Conservation (phyloP, 1,140 invertebrate species). For the Gryon sp. region DNA sequence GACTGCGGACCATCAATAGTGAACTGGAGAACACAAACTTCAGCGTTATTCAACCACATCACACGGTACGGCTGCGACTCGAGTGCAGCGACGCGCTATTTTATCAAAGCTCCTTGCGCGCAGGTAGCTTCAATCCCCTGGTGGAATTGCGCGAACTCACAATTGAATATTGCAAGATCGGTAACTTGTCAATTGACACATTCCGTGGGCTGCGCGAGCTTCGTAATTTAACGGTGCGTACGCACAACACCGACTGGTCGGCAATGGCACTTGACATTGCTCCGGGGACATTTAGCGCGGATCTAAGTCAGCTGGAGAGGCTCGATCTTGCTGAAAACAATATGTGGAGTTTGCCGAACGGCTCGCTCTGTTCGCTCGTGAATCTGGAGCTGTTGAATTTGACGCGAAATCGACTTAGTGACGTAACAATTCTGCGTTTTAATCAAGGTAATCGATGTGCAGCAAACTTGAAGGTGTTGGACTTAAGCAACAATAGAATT, state of each 20-base stretch:
- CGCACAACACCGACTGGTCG: slow-evolving; percentile 93
- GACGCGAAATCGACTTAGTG: slow-evolving; percentile 89
- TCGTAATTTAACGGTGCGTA: slow-evolving; percentile 90
- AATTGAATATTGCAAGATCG: slow-evolving; percentile 94
- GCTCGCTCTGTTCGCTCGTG: slow-evolving; percentile 88
- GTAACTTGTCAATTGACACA: slow-evolving; percentile 90
- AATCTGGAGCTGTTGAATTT: slow-evolving; percentile 89
- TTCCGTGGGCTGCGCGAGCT: slow-evolving; percentile 90
- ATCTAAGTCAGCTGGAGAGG: slow-evolving; percentile 86
- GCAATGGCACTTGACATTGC: slow-evolving; percentile 90
- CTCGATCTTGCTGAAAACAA: slow-evolving; percentile 93
- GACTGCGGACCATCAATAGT: slow-evolving; percentile 91
- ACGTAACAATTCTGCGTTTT: slow-evolving; percentile 88
- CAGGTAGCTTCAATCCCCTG: slow-evolving; percentile 90
- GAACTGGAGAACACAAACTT: slow-evolving; percentile 94
- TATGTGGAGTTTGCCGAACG: slow-evolving; percentile 91
- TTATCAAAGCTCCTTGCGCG: slow-evolving; percentile 91
- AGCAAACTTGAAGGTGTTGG: slow-evolving; percentile 85
- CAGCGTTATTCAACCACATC: slow-evolving; percentile 91
- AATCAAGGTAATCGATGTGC: slow-evolving; percentile 84
- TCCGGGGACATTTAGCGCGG: slow-evolving; percentile 86
- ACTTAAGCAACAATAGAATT: slow-evolving; percentile 91
- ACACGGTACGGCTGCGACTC: slow-evolving; percentile 88
- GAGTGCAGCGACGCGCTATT: slow-evolving; percentile 92
- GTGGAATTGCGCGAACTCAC: slow-evolving; percentile 90